phyloP scores from a whole-genome alignment of 1,140 invertebrate genomes.

The Leptoteleia sp. region DNA sequence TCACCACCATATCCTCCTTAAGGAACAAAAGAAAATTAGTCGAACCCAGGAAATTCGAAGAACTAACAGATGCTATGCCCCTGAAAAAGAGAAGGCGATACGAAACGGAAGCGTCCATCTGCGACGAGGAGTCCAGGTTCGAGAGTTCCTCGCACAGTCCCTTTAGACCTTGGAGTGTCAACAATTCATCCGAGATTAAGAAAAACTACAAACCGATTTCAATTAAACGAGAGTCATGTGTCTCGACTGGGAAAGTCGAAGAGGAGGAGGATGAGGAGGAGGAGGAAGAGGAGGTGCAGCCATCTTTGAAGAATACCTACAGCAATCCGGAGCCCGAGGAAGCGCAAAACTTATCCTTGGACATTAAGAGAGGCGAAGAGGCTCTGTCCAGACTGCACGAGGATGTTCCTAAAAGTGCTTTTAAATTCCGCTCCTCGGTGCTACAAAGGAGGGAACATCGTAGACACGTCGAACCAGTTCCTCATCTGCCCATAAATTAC shows the following conservation, averaged over 20 bases:
- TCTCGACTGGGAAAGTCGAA: not conserved
- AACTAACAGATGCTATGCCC: constrained; percentile 79
- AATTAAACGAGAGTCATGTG: constrained; percentile 1
- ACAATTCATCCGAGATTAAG: constrained; percentile 24
- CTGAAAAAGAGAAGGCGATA: constrained; percentile 85
- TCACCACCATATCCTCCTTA: constrained; percentile 84
- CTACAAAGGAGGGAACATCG: constrained; percentile 56
- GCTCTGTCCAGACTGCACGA: constrained; percentile 34
- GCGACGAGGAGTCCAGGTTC: constrained; percentile 76
- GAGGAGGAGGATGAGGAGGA: not conserved
- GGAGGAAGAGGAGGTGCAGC: not conserved
- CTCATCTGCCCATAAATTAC: constrained; percentile 48
- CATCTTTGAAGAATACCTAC: not conserved
- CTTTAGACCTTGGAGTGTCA: constrained; percentile 83
- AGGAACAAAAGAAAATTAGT: constrained; percentile 85
- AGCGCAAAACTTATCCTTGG: constrained; percentile 33
- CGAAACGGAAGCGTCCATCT: constrained; percentile 74
- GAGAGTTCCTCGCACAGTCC: constrained; percentile 72
- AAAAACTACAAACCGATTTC: constrained; percentile 22
- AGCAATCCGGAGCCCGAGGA: constrained; percentile 19
- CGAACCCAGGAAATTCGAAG: constrained; percentile 84
- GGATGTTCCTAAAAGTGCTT: constrained; percentile 23
- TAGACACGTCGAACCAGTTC: constrained; percentile 40
- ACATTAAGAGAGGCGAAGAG: constrained; percentile 56
- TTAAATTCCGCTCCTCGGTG: constrained; percentile 19